Base-by-base conservation (phyloP, 2,888 invertebrate species). In the Machimus atricapillus region DNA sequence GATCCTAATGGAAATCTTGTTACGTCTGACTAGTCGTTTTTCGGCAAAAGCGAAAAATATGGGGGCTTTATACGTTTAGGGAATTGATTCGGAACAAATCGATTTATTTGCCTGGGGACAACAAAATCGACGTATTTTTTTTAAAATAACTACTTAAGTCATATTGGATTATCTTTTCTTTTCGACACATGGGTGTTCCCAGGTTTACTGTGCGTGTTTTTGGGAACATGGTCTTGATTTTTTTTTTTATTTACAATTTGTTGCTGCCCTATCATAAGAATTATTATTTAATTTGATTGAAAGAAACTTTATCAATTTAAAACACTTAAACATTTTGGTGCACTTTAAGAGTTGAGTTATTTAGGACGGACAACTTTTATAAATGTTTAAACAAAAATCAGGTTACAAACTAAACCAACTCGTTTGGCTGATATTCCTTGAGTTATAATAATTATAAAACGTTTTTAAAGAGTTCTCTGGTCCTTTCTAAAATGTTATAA, bases 1-100 rank as follows among this genome's bases (percentile, higher is more conserved):
- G 85, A 85, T 74, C 31, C 85, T 85, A 74, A 85, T 85, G 58
- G 74, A 73, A 85, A 85, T 74, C 85, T 46, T 74, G 73, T 85
- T 85, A 85, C 19, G 74, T 27, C 46, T 74, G 85, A 74, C 74
- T 85, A 43, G 56, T 37, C 34, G 31, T 82, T 82, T 58, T 56
- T 19, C n/a, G 27, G 82, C 56, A 82, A 82, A 82, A 46, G 66
- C 66, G 66, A 66, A 66, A 66, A 79, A 79, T 52, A 79, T 52
- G 46, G 46, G 43, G 78, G 40, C 43, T 23, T 78, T 19, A 79
- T 79, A 31, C 79, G 79, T n/a, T 78, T 52, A 79, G 79, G 79
- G 79, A 52, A 52, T 78, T 78, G 78, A 78, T 40, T 46, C 16
- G 16, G 52, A 23, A 79, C 79, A 79, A 79, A 79, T 79, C 79